These are phyloP conservation scores for Pseudonaja textilis DNA, from an alignment of 2,113 vertebrate genomes.

Conservation along the genomic window DNA sequence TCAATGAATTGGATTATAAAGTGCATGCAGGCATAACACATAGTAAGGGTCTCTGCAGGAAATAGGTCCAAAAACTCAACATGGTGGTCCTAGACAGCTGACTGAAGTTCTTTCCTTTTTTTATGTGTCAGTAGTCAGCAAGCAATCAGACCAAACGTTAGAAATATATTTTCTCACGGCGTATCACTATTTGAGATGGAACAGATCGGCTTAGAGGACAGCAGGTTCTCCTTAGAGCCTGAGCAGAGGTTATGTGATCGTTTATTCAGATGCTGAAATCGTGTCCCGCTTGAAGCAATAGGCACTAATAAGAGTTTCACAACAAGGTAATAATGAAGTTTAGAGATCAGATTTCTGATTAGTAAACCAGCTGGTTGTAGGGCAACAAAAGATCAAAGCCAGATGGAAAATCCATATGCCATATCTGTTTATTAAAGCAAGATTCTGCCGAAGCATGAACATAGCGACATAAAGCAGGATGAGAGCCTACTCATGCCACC, in stretches of 20 bases:
- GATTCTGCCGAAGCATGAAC: background rate
- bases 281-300: background rate
- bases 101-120: background rate
- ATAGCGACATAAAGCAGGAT: background rate
- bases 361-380: background rate
- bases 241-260: background rate
- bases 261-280: background rate
- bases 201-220: background rate
- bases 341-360: background rate
- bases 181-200: background rate
- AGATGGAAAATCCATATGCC: background rate
- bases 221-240: background rate
- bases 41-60: background rate
- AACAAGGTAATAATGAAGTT: background rate
- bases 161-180: background rate
- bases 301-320: background rate
- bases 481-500: background rate
- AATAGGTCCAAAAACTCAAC: background rate
- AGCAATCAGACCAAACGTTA: background rate
- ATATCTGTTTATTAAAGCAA: background rate
- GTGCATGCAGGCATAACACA: background rate
- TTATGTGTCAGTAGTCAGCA: background rate
- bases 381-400: background rate
- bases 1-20: background rate
- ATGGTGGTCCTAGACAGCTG: background rate